These are phyloP conservation scores for Chaetogeoica ovagalla DNA, from an alignment of 2,888 invertebrate species.

Conservation along the genomic window DNA sequence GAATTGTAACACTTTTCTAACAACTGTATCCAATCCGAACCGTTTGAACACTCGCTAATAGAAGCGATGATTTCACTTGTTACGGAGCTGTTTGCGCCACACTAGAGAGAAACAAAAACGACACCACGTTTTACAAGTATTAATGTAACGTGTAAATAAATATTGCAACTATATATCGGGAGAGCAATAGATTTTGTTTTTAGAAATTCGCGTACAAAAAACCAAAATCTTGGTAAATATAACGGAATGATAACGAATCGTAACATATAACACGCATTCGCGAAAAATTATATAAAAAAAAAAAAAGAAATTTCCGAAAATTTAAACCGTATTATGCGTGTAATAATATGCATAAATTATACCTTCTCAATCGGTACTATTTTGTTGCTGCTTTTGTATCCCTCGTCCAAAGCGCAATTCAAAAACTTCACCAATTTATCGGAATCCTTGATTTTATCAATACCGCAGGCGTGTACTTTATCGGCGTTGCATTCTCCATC, in stretches of 20 bases:
- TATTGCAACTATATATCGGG: too few relatives aligned
- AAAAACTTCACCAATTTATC: conserved; percentile 6
- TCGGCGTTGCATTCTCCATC: conserved; percentile 14
- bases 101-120: conserved; percentile 19
- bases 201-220: too few relatives aligned
- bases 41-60: background rate
- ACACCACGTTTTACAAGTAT: background rate
- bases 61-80: background rate
- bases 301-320: too few relatives aligned
- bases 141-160: background rate
- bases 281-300: too few relatives aligned
- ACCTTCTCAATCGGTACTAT: background rate
- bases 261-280: too few relatives aligned
- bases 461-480: conserved; percentile 32
- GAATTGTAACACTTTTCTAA: background rate
- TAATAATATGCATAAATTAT: background rate
- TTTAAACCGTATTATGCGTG: background rate
- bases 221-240: too few relatives aligned
- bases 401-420: conserved; percentile 15
- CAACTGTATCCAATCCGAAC: background rate
- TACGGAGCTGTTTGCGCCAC: background rate
- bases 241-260: too few relatives aligned
- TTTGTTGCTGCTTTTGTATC: background rate
- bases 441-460: conserved; percentile 9
- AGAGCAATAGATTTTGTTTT: too few relatives aligned